Evolutionary conservation across 2,113 vertebrate species (phyloP).

Genomic region (Plecturocebus donacophilus): DNA sequence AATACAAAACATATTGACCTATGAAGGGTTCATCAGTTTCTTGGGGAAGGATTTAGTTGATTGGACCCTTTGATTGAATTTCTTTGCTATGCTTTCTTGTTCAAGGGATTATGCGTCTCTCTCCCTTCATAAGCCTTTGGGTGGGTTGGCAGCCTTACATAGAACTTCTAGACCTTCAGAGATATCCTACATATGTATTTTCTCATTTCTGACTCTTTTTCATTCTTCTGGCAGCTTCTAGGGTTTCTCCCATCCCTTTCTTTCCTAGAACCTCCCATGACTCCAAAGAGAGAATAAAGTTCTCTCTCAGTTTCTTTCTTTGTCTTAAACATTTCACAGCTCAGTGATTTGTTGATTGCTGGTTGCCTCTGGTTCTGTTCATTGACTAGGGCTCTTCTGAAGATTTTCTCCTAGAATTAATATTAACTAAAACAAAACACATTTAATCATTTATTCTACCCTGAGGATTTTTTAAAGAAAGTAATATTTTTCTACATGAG

Average conservation of each 20-base stretch:
- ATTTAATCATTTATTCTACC: background rate
- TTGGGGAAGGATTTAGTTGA: background rate
- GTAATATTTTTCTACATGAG: background rate
- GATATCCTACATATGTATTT: background rate
- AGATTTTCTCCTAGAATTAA: background rate
- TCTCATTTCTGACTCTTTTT: background rate
- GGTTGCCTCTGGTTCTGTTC: background rate
- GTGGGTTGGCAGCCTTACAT: background rate
- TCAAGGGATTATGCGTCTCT: background rate
- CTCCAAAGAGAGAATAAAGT: background rate
- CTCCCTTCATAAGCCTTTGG: no score
- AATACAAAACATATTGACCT: background rate
- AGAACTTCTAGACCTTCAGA: background rate
- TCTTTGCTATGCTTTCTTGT: background rate
- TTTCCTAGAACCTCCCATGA: background rate
- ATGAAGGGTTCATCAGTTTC: background rate
- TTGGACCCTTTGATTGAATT: background rate
- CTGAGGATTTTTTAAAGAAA: background rate
- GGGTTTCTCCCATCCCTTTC: background rate
- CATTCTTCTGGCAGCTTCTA: background rate
- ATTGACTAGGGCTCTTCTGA: background rate
- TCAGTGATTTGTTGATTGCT: background rate
- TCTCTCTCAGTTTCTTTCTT: background rate
- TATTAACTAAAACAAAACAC: background rate
- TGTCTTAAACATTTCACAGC: background rate